phyloP scores from a whole-genome alignment of 2,113 vertebrate species.

The Stegastes partitus region DNA sequence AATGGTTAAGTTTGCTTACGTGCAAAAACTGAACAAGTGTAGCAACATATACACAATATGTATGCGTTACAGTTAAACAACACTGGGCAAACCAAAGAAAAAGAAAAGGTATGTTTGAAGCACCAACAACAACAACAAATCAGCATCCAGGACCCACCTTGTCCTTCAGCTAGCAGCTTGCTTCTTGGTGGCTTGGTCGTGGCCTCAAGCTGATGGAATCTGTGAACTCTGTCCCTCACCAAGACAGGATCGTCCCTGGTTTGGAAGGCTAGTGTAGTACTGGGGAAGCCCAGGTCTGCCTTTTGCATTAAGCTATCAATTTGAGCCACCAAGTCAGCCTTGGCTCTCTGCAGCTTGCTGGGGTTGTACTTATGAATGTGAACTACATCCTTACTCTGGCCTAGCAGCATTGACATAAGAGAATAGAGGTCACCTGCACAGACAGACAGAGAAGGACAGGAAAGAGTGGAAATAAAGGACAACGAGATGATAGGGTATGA shows the following conservation, averaged over 20 bases:
- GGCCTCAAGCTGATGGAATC: constrained; percentile 93
- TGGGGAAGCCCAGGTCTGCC: constrained; percentile 87
- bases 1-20: too few relatives aligned
- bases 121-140: neutral
- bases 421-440: constrained; percentile 96
- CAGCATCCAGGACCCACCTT: constrained; percentile 89
- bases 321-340: constrained; percentile 90
- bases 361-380: constrained; percentile 90
- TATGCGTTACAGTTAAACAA: neutral
- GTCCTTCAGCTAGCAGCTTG: constrained; percentile 84
- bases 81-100: constrained; percentile 1
- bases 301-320: constrained; percentile 94
- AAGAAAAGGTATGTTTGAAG: constrained; percentile 4
- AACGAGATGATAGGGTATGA: constrained; percentile 9
- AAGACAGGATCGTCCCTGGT: constrained; percentile 87
- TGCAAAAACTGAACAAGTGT: neutral
- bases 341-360: constrained; percentile 81
- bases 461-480: constrained; percentile 68
- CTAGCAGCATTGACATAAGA: constrained; percentile 95
- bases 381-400: constrained; percentile 91
- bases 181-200: constrained; percentile 87
- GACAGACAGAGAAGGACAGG: constrained; percentile 73
- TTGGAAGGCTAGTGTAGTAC: constrained; percentile 81
- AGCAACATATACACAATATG: neutral
- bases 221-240: constrained; percentile 95